Percentiles rank a stretch among this genome's conserved stretches.
Conservation (phyloP, 2,797 vertebrate genomes). For the Luscinia luscinia region DNA sequence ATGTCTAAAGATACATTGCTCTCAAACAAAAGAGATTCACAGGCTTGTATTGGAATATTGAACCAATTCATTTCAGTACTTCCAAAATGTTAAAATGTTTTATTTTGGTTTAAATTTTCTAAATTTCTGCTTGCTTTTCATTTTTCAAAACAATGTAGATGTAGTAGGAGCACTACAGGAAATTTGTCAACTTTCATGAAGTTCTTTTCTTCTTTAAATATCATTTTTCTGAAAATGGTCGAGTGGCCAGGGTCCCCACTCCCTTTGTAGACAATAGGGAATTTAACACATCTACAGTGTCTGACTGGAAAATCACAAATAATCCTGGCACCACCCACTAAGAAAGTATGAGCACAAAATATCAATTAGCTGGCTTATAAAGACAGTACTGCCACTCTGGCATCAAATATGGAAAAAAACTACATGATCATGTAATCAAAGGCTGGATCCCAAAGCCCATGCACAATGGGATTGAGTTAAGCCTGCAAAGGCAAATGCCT, state of each 20-base stretch:
- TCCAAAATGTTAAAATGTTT: background rate
- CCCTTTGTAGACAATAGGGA: background rate
- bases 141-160: background rate
- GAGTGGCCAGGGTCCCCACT: background rate
- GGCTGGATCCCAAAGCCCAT: background rate
- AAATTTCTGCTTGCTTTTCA: background rate
- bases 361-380: background rate
- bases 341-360: background rate
- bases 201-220: background rate
- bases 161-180: background rate
- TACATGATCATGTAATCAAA: background rate
- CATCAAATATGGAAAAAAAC: background rate
- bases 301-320: background rate
- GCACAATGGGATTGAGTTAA: slow-evolving; percentile 22
- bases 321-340: background rate
- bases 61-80: background rate
- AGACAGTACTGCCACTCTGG: background rate
- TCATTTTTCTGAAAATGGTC: background rate
- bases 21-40: background rate
- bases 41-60: background rate
- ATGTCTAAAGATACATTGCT: background rate
- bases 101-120: background rate
- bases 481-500: background rate
- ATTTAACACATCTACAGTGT: background rate
- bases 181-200: background rate